Evolutionary conservation across 2,888 invertebrate species (phyloP), one percentile per base, ranked within the genome.

Genomic region (Athrips mouffetella): DNA sequence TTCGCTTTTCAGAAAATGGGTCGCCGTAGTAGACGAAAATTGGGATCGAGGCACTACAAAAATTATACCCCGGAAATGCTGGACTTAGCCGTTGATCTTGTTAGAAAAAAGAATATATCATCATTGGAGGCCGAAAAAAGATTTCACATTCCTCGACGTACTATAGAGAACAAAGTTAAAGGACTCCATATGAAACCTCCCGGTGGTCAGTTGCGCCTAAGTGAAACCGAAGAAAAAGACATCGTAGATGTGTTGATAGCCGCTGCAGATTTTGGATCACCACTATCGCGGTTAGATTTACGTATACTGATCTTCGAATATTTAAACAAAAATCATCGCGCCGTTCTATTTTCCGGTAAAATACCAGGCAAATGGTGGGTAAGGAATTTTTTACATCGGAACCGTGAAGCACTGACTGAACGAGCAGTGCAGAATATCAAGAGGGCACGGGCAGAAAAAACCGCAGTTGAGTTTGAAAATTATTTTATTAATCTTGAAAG

Each of bases 291-390:
- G 27, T 31, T 54, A 27, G 48, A 54, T 49, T 23, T 55, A 10
- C 39, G 50, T 5, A 23, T 55, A 13, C 13, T 52, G 3, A 41
- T 50, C 7, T 40, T 31, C 29, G 16, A 50, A 23, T 52, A 51
- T 47, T 30, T 52, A 11, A 13, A 47, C 6, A 49, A 50, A 48
- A 51, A 48, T 40, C 11, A 27, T 29, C 31, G 46, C 7, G 11
- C 30, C 15, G 11, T 15, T 21, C 39, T 50, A 8, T 53, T 55
- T 45, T 13, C 16, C 11, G 47, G 35, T 20, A 48, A 52, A 45
- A 41, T 48, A 23, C 55, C 52, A 5, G 51, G 53, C 8, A 45
- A 51, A 48, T 30, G 37, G 23, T 53, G 50, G 53, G 50, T 40
- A 7, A 33, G 30, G 11, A 16, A 27, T 37, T 51, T 50, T 51